Percentiles rank a stretch among this genome's conserved stretches.
Evolutionary conservation across 2,888 invertebrate species (phyloP).

Genomic region (Xestobium rufovillosum): DNA sequence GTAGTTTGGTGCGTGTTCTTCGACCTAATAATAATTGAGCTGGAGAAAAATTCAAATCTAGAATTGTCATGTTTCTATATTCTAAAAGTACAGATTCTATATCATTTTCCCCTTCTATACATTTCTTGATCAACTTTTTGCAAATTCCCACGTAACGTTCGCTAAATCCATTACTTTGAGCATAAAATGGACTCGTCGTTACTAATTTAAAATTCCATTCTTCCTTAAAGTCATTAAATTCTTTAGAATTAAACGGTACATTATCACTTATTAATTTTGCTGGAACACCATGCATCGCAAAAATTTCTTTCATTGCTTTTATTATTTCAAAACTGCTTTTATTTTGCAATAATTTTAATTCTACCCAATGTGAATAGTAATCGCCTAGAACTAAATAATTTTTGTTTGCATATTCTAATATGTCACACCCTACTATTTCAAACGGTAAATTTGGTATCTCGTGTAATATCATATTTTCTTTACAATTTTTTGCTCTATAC

Average conservation of each 20-base stretch:
- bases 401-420: too few species aligned
- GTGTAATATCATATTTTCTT: too few species aligned
- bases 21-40: background rate
- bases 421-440: too few species aligned
- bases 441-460: too few species aligned
- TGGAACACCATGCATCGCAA: slow-evolving; percentile 9
- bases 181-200: slow-evolving; percentile 10
- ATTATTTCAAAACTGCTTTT: too few species aligned
- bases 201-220: slow-evolving; percentile 12
- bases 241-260: slow-evolving; percentile 7
- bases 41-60: background rate
- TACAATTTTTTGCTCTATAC: too few species aligned
- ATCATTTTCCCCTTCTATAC: background rate
- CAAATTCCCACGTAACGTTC: background rate
- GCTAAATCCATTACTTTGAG: slow-evolving; percentile 8
- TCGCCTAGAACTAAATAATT: too few species aligned
- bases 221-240: slow-evolving; percentile 9
- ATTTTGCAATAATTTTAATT: too few species aligned
- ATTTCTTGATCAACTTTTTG: background rate
- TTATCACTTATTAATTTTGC: slow-evolving; percentile 9
- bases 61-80: background rate
- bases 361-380: too few species aligned
- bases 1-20: background rate
- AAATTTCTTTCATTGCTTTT: too few species aligned
- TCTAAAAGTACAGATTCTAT: background rate